Evolutionary conservation across 2,797 vertebrate species (phyloP), one percentile per base, ranked within the genome.

Genomic region (Pseudotriccus pelzelni): DNA sequence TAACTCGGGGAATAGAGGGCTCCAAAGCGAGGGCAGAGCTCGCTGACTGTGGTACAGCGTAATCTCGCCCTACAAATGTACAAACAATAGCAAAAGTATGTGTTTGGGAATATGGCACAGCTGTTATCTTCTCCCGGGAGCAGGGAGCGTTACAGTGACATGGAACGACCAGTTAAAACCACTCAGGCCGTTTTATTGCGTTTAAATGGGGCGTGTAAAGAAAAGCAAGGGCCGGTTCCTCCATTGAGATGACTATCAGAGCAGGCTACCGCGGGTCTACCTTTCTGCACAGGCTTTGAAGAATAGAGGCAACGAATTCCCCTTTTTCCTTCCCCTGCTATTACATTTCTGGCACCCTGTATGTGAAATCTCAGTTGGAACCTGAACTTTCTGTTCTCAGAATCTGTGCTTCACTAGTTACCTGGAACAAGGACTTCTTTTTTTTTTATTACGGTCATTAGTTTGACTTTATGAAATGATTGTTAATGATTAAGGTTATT

Each of bases 81-180:
- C 95, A 96, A 92, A 95, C 96, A 96, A 97, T 87, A 94, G 95
- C 96, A 84, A 55, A 95, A 96, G 68, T 92, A 87, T 74, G 96
- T 96, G 96, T 94, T 91, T 91, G 85, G 92, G 95, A 96, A 95
- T 92, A 90, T 52, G 90, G 86, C 87, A 22, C 96, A 96, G 96
- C 96, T 97, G 96, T 83, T 95, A 92, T 82, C 96, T 91, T n/a
- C 77, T 92, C 64, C 77, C 23, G 64, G 90, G 88, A 77, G 96
- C 94, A 90, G 83, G 59, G 67, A 96, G 85, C 83, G 37, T 94
- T 95, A 24, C 95, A 77, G 34, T 87, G 87, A 80, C 96, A 84
- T 21, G 22, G 90, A 92, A 80, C 4, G 16, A 66, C 84, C 95
- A 87, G 86, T 80, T 84, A 78, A 68, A 96, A 70, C 88, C 96